Conservation (phyloP, 92 coral and sea anemone genomes). For the Actinernus sp. region DNA sequence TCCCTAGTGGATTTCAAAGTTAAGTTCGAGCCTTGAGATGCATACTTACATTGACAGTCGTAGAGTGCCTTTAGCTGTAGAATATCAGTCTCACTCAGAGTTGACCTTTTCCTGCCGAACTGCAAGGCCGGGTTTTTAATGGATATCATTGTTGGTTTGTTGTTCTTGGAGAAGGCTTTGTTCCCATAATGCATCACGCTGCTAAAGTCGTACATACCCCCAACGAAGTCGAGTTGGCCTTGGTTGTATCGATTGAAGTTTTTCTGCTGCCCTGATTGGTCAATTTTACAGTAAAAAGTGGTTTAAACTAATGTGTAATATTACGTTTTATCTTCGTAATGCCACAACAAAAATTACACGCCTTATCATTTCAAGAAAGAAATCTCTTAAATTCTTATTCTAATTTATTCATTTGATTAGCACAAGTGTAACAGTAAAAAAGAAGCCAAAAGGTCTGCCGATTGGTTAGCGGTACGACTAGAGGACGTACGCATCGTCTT, state of each 20-base stretch:
- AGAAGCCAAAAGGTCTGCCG: no score
- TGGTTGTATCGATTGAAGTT: slow-evolving; percentile 70
- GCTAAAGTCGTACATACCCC: slow-evolving; percentile 76
- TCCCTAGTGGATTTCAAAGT: no score
- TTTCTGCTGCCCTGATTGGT: slow-evolving; percentile 61
- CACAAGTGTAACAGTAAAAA: no score
- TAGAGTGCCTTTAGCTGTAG: slow-evolving; percentile 66
- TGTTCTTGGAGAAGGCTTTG: slow-evolving; percentile 75
- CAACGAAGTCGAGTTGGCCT: slow-evolving; percentile 60
- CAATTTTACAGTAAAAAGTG: no score
- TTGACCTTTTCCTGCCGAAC: slow-evolving; percentile 55
- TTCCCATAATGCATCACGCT: slow-evolving; percentile 85
- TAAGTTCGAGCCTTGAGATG: no score
- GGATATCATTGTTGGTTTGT: slow-evolving; percentile 70
- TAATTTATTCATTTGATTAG: no score
- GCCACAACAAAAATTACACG: no score
- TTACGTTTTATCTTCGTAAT: no score
- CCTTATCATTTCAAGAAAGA: no score
- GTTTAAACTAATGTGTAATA: no score
- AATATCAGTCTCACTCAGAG: slow-evolving; percentile 64
- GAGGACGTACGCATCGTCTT: not conserved
- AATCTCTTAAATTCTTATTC: no score
- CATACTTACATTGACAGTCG: slow-evolving; percentile 80
- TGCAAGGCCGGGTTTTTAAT: slow-evolving; percentile 63
- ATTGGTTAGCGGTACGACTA: no score